Evolutionary conservation across 1,140 invertebrate genomes (phyloP), one percentile per base, ranked within the genome.

Genomic region (Paralvinella palmiformis): DNA sequence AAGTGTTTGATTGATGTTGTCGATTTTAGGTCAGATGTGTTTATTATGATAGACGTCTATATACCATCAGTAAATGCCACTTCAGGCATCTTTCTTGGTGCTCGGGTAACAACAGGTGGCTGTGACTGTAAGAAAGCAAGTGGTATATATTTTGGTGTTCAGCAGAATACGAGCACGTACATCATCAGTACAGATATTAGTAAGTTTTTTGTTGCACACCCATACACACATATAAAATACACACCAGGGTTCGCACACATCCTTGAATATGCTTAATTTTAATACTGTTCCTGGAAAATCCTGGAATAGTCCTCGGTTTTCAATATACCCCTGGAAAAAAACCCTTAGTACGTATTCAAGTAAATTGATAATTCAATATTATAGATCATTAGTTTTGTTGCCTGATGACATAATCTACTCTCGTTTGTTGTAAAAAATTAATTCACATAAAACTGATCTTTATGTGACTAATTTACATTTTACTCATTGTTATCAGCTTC

Each of bases 81-180:
- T 24, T 63, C 72, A 31, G 75, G 74, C 0, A 71, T 75, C 20
- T 77, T 77, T 65, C 35, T 80, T 20, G 78, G 71, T 15, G 70
- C 69, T 2, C 52, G 65, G 35, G 63, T 74, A 7, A 48, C 60
- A 31, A 33, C 69, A 68, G 62, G 68, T 17, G 68, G 68, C 0
- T 69, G 68, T 36, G 31, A 36, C 17, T 41, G 50, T 5, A 59
- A 45, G 24, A n/a, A 36, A 17, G 56, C 68, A 20, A 15, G n/a
- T 1, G 68, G 68, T 31, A 20, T 67, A 17, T 69, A 60, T 45
- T 69, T 68, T 57, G 60, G 20, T 31, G 32, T 69, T 22, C 48
- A 41, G 17, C 41, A 41, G 15, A 32, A 45, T 22, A 22, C 29
- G 7, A n/a, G 48, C n/a, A 27, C 13, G 7, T 67, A 31, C 20